A percentile compares a stretch with the other conserved stretches of the same genome.
Conservation (phyloP, 2,888 invertebrate genomes). For the Chrysolina americana region DNA sequence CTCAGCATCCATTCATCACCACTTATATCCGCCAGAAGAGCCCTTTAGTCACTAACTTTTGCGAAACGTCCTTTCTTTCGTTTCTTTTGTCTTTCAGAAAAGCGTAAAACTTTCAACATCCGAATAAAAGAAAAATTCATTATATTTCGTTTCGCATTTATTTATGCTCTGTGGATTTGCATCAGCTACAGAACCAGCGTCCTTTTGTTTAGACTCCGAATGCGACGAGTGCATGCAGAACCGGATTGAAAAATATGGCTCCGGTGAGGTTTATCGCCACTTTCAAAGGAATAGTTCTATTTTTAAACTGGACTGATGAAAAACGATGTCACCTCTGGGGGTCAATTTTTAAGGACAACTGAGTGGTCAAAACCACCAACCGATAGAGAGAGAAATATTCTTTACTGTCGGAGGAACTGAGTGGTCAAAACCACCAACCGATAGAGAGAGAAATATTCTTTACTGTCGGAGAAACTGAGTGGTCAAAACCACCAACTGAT, state of each 20-base stretch:
- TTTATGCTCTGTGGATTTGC: slow-evolving; percentile 42
- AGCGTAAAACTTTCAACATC: slow-evolving; percentile 41
- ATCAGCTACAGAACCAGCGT: slow-evolving; percentile 30
- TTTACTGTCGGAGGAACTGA: no score
- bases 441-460: no score
- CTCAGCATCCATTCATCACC: slow-evolving; percentile 25
- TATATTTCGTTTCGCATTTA: slow-evolving; percentile 41
- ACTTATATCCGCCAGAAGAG: slow-evolving; percentile 28
- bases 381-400: no score
- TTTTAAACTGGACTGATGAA: no score
- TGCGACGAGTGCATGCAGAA: neutral
- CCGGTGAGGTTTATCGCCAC: neutral
- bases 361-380: no score
- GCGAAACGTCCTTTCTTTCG: slow-evolving; percentile 32
- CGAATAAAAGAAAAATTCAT: slow-evolving; percentile 45
- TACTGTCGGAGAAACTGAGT: no score
- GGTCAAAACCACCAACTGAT: no score
- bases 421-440: no score
- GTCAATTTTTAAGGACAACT: no score
- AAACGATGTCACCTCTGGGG: no score
- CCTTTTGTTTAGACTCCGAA: slow-evolving; percentile 6
- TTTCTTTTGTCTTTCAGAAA: slow-evolving; percentile 40
- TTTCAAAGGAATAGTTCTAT: no score
- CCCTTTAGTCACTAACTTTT: slow-evolving; percentile 31
- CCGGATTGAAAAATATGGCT: neutral